phyloP scores from a whole-genome alignment of 2,797 vertebrate genomes.

The Enteromius argenteus region DNA sequence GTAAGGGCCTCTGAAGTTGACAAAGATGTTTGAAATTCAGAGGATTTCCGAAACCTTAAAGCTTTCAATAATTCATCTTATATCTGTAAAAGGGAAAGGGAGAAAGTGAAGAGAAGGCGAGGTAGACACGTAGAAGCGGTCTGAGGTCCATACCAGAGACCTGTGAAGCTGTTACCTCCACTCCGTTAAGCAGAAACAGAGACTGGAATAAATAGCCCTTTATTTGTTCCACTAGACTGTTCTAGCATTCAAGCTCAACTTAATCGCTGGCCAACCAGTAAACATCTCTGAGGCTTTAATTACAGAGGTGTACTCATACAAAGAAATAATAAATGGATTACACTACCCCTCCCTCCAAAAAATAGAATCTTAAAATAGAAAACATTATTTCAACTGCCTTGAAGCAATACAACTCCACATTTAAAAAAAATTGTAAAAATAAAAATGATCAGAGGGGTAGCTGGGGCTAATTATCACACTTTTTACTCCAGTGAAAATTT shows the following conservation, averaged over 20 bases:
- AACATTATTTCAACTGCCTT: not conserved
- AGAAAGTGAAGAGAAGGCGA: not conserved
- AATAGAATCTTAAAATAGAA: slow-evolving; percentile 17
- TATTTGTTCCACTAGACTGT: slow-evolving; percentile 55
- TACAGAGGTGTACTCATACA: slow-evolving; percentile 43
- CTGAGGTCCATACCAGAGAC: slow-evolving; percentile 46
- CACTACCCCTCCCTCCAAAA: slow-evolving; percentile 8
- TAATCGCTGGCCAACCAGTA: slow-evolving; percentile 45
- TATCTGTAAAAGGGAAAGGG: slow-evolving; percentile 56
- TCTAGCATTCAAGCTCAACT: slow-evolving; percentile 45
- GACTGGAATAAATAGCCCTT: slow-evolving; percentile 57
- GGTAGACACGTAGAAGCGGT: slow-evolving; percentile 29
- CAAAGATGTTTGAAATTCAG: slow-evolving; percentile 68
- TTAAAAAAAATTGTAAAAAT: not conserved
- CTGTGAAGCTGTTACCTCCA: slow-evolving; percentile 58
- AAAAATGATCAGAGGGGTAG: not conserved
- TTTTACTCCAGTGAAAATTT: not conserved
- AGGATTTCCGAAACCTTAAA: slow-evolving; percentile 65
- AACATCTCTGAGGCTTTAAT: slow-evolving; percentile 58
- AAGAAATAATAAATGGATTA: slow-evolving; percentile 46
- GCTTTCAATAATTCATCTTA: slow-evolving; percentile 67
- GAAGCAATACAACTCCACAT: not conserved
- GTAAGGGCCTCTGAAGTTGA: slow-evolving; percentile 64
- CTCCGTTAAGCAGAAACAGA: slow-evolving; percentile 63
- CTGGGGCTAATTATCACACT: not conserved